These are phyloP conservation scores for Babyrousa celebensis DNA, from an alignment of 2,797 vertebrate species.

Conservation along the genomic window DNA sequence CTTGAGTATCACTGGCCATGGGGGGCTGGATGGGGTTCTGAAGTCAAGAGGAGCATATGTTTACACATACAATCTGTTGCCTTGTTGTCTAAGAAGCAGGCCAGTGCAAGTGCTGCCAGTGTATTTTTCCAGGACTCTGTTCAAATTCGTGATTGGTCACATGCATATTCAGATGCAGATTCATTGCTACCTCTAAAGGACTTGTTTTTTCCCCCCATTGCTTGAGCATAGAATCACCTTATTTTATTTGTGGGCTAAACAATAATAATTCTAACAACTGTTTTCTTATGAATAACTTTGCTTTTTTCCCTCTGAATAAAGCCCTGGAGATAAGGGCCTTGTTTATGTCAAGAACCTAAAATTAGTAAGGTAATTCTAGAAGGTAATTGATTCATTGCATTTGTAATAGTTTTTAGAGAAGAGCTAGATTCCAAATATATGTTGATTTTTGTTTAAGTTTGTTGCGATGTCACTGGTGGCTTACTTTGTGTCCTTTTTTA, in stretches of 20 bases:
- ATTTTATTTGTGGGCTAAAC: slow-evolving; percentile 62
- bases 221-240: neutral
- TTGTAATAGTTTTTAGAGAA: slow-evolving; percentile 16
- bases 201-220: neutral
- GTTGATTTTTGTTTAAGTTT: slow-evolving; percentile 64
- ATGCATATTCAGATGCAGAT: neutral
- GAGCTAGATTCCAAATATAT: neutral
- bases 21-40: slow-evolving; percentile 5
- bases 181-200: neutral
- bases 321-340: neutral
- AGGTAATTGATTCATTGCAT: neutral
- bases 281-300: slow-evolving; percentile 10
- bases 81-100: slow-evolving; percentile 18
- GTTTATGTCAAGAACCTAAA: slow-evolving; percentile 20
- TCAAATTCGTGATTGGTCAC: slow-evolving; percentile 56
- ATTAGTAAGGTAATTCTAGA: neutral
- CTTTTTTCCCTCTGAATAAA: slow-evolving; percentile 30
- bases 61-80: neutral
- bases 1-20: neutral
- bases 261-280: slow-evolving; percentile 33
- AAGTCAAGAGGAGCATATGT: slow-evolving; percentile 49
- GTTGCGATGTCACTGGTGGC: neutral
- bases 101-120: neutral
- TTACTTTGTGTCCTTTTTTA: slow-evolving; percentile 60
- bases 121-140: slow-evolving; percentile 59